Base-by-base conservation (phyloP, 1,140 invertebrate genomes). In the Episyrphus balteatus region DNA sequence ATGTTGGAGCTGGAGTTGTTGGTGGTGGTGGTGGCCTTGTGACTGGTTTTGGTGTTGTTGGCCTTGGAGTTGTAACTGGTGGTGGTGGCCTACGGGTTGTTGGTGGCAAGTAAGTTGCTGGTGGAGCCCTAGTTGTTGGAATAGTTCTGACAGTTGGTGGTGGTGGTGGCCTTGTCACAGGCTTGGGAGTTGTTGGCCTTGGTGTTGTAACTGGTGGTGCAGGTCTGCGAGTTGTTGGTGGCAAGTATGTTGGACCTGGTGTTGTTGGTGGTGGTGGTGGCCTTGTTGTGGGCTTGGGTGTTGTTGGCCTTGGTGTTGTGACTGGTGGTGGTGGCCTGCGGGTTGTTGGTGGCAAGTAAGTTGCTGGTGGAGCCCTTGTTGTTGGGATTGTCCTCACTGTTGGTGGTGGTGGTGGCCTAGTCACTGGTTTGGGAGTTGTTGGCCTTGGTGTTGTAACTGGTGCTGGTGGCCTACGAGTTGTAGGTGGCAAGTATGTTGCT, bases 331-430 rank as follows among this genome's bases (percentile, higher is more conserved):
- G 32, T 37, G 56, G 56, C 50, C 56, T 58, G 26, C 51, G 9
- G 17, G 33, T 58, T 21, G 57, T 59, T 15, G 58, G 59, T 33
- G 61, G 59, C 54, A 57, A 41, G 42, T 61, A 59, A 8, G 62
- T 61, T 17, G 56, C 38, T 32, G 58, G 55, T 14, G 52, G 45
- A 10, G 30, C 21, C 12, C 13, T 53, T 49, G 54, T 61, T 14
- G 55, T 58, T 55, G 13, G 50, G 45, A 10, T n/a, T 13, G 30
- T 53, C 47, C 52, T 63, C 8, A 33, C 42, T 34, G 49, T 51
- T 1, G 48, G 49, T 12, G 48, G 44, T 7, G 51, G 53, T 32
- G 52, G 46, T 18, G 53, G 50, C 15, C 43, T 51, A 9, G 57
- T 54, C 33, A 42, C 47, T 17, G 48, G 52, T 31, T 18, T 30